Base-by-base conservation (phyloP, 2,888 invertebrate genomes). In the Argynnis bischoffii region DNA sequence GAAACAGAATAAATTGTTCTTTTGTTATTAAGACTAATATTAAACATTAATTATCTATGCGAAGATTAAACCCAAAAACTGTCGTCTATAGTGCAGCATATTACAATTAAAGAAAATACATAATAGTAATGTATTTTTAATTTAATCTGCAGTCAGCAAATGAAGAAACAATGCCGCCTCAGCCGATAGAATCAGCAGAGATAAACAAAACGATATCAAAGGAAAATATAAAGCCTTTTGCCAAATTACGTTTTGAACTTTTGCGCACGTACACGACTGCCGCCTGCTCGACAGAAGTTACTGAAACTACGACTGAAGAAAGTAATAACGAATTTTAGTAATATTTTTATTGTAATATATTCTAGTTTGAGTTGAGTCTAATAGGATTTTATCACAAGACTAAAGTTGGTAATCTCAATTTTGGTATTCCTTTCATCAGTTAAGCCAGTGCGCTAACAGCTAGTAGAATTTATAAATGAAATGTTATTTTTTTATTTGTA, bases 131-230 rank as follows among this genome's bases (percentile, higher is more conserved):
- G 46, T 21, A 6, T 15, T 47, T 41, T 53, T 35, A 18, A 51
- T 41, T 15, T 54, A 18, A 18, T 18, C 18, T 54, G 6, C 6
- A 92, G 92, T 82, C 91, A 5, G 79, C 92, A 1, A 91, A 92
- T 69, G 92, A 92, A 61, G 86, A 84, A 41, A 88, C 90, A 2
- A 86, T 86, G 26, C 92, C 92, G n/a, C 82, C 86, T 1, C 86
- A 88, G 64, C 84, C 89, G 0, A 90, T 92, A 66, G 77, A 82
- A 0, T 50, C 71, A 0, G 84, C 86, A 2, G 66, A 69, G 1
- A 86, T 87, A 55, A 76, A 77, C 18, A 78, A 80, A 1, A 77
- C 79, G 1, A 72, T 79, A n/a, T 73, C 79, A 0, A 80, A 81
- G 48, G 84, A 82, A 41, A 74, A 80, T 21, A 74, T 79, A 0